Evolutionary conservation across 2,888 invertebrate species (phyloP).

Genomic region (Poecilobothrus nobilitatus): DNA sequence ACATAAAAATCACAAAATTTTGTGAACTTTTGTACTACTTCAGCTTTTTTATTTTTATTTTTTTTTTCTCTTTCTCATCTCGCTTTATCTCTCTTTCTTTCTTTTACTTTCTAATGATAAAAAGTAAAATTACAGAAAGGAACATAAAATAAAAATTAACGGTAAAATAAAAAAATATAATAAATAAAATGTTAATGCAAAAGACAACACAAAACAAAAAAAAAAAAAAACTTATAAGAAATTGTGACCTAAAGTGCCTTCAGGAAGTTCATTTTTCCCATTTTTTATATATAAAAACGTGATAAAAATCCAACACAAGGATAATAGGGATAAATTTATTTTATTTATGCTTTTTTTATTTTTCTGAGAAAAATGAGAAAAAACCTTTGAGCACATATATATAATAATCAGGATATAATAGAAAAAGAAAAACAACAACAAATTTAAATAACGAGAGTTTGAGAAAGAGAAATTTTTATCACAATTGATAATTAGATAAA

Average conservation of each 20-base stretch:
- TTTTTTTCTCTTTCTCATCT: not conserved
- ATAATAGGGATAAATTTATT: not conserved
- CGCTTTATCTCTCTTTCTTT: not conserved
- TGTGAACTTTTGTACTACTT: no score
- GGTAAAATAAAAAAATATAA: no score
- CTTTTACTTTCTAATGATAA: not conserved
- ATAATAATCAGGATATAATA: no score
- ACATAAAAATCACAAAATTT: no score
- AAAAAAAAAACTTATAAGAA: not conserved
- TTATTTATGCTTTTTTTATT: no score
- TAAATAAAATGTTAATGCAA: not conserved
- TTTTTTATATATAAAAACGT: not conserved
- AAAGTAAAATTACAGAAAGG: no score
- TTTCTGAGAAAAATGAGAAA: not conserved
- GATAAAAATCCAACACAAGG: not conserved
- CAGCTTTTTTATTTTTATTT: no score
- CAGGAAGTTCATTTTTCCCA: not conserved
- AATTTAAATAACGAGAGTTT: not conserved
- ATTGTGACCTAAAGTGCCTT: slow-evolving; percentile 4
- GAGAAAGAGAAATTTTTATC: not conserved
- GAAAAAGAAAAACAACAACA: no score
- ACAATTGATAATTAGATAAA: not conserved
- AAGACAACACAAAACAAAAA: not conserved
- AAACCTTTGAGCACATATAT: no score
- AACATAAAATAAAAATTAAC: no score